phyloP scores from a whole-genome alignment of 2,113 vertebrate genomes.

The Gyps fulvus region DNA sequence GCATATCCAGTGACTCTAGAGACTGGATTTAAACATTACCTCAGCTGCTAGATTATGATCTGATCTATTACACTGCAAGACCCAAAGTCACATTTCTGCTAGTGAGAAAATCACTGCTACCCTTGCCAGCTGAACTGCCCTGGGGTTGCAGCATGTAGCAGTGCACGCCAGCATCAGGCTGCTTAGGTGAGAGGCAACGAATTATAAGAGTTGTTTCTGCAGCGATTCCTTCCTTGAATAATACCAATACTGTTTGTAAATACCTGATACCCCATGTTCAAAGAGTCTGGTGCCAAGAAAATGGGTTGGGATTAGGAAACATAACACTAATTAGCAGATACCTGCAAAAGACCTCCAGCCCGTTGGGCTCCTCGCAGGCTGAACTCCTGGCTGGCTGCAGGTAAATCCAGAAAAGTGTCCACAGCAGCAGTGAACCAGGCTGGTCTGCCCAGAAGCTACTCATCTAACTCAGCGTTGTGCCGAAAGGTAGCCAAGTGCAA shows the following conservation, averaged over 20 bases:
- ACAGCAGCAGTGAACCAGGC: background rate
- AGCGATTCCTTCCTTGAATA: background rate
- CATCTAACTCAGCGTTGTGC: background rate
- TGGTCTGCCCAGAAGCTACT: background rate
- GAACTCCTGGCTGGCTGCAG: background rate
- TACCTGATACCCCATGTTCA: too few relatives aligned
- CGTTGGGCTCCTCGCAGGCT: background rate
- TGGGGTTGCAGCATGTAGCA: background rate
- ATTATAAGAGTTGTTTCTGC: background rate
- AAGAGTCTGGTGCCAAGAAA: background rate
- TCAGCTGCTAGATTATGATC: background rate
- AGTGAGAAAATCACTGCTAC: background rate
- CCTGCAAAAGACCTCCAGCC: background rate
- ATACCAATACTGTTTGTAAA: background rate
- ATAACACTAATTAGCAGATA: background rate
- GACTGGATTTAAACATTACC: background rate
- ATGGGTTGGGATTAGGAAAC: background rate
- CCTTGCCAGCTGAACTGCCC: too few relatives aligned
- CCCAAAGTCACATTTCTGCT: background rate
- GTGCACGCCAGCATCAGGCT: rapidly evolving
- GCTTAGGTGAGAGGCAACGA: background rate
- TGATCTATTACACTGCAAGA: background rate
- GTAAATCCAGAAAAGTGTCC: background rate
- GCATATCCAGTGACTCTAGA: background rate
- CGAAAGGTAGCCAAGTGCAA: background rate